These are phyloP conservation scores for Drosophila arizonae DNA, from an alignment of 1,140 invertebrate genomes.

Conservation along the genomic window DNA sequence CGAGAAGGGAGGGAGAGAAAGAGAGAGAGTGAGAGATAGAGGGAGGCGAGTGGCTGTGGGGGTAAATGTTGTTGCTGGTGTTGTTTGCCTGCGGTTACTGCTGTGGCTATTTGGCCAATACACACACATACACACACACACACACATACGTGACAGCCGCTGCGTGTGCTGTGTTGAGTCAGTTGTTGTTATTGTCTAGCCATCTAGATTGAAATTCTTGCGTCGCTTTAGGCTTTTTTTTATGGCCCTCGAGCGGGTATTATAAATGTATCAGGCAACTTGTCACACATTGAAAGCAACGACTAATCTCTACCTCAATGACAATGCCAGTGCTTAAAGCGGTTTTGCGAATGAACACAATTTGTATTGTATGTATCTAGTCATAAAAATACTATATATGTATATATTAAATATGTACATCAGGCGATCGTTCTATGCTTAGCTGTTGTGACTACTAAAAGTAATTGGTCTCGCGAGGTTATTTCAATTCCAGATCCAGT, in stretches of 20 bases:
- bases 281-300: background rate
- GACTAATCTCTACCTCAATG: too few species aligned
- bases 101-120: conserved; percentile 57
- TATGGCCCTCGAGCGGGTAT: background rate
- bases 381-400: background rate
- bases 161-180: conserved; percentile 12
- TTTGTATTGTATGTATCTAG: too few species aligned
- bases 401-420: too few species aligned
- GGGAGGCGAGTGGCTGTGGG: background rate
- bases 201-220: conserved; percentile 45
- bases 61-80: conserved; percentile 18
- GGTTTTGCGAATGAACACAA: too few species aligned
- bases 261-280: background rate
- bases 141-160: background rate
- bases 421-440: too few species aligned
- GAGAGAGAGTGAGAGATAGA: too few species aligned
- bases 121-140: conserved; percentile 24
- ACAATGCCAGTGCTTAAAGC: too few species aligned
- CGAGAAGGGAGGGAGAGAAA: too few species aligned
- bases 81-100: conserved; percentile 67
- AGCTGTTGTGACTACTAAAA: too few species aligned
- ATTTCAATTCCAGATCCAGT: too few species aligned
- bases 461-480: too few species aligned
- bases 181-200: conserved; percentile 37
- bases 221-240: conserved; percentile 1